phyloP scores from a whole-genome alignment of 1,140 invertebrate species.

The Ericerus pela region DNA sequence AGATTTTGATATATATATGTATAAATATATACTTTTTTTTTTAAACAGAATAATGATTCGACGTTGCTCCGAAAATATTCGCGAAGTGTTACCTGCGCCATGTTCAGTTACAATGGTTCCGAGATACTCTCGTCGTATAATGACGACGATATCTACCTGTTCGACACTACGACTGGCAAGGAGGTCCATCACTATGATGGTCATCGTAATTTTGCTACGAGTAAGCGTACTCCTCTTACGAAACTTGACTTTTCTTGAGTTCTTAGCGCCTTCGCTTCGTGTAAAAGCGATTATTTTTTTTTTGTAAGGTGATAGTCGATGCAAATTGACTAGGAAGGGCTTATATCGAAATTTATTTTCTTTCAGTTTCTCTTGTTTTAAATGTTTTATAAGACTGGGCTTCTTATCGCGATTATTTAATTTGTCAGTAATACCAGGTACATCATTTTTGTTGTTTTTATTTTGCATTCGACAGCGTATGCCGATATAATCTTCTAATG shows the following conservation, averaged over 20 bases:
- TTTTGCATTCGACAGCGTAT: too few species aligned
- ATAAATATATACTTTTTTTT: background rate
- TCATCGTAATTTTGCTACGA: conserved; percentile 57
- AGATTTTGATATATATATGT: background rate
- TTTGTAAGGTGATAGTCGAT: too few species aligned
- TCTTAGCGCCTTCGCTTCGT: too few species aligned
- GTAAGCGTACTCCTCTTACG: conserved; percentile 25
- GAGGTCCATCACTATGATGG: conserved; percentile 62
- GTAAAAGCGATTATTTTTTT: too few species aligned
- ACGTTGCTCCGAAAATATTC: background rate
- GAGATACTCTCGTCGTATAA: conserved; percentile 86
- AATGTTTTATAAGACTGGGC: too few species aligned
- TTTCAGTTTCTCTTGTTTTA: too few species aligned
- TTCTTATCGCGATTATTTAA: too few species aligned
- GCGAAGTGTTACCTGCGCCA: conserved; percentile 74
- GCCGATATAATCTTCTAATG: too few species aligned
- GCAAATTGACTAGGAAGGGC: too few species aligned
- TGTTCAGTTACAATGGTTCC: conserved; percentile 80
- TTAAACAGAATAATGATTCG: background rate
- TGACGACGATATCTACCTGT: conserved; percentile 86
- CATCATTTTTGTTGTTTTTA: too few species aligned
- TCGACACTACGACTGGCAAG: conserved; percentile 52
- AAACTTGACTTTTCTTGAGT: background rate
- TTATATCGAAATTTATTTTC: too few species aligned
- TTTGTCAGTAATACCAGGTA: too few species aligned